These are phyloP conservation scores for Pangasianodon hypophthalmus DNA, from an alignment of 2,113 vertebrate genomes.

Conservation along the genomic window DNA sequence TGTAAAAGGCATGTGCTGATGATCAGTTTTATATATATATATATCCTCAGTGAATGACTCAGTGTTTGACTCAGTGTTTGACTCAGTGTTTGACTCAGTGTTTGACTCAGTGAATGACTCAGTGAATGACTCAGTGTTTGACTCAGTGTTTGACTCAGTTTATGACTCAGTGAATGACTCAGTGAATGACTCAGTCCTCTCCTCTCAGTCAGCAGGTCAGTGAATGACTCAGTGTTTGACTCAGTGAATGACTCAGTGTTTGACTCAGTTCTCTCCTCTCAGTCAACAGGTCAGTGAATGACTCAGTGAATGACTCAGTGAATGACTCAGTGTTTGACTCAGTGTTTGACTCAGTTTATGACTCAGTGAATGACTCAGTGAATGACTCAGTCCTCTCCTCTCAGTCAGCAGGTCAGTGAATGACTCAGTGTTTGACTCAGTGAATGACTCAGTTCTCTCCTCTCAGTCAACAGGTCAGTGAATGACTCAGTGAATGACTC, in stretches of 20 bases:
- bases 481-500: background rate
- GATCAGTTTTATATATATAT: background rate
- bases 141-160: background rate
- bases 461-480: too few relatives aligned
- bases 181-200: too few relatives aligned
- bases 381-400: too few relatives aligned
- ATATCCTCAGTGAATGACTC: background rate
- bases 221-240: background rate
- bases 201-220: too few relatives aligned
- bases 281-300: background rate
- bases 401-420: too few relatives aligned
- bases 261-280: too few relatives aligned
- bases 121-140: background rate
- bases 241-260: too few relatives aligned
- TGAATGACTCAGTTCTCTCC: too few relatives aligned
- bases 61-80: background rate
- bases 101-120: background rate
- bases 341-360: background rate
- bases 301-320: background rate
- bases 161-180: background rate
- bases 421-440: background rate
- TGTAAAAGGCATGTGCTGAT: constrained; percentile 2
- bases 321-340: background rate
- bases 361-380: background rate
- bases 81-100: background rate